Evolutionary conservation across 1,140 invertebrate species (phyloP).

Genomic region (Lysiphlebus fabarum): DNA sequence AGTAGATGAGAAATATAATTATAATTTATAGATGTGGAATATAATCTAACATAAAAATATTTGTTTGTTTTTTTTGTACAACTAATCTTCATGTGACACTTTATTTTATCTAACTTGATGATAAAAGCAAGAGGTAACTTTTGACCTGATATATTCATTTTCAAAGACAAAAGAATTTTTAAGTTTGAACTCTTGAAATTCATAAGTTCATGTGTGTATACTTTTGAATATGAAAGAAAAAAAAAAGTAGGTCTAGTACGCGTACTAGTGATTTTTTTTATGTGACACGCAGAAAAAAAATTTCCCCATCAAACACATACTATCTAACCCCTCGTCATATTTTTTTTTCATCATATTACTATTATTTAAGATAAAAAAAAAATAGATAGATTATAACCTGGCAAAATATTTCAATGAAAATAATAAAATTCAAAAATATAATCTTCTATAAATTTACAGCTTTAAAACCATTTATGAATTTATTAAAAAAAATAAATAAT

Average conservation of each 20-base stretch:
- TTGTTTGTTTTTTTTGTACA: neutral
- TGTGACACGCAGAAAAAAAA: slow-evolving; percentile 3
- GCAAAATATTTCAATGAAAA: too few relatives aligned
- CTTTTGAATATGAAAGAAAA: too few relatives aligned
- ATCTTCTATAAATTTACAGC: too few relatives aligned
- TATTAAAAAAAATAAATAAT: neutral
- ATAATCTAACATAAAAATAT: neutral
- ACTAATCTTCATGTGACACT: too few relatives aligned
- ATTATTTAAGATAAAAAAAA: slow-evolving; percentile 2
- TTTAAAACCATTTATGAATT: too few relatives aligned
- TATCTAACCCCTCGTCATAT: slow-evolving; percentile 15
- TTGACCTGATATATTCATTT: neutral
- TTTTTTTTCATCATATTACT: neutral
- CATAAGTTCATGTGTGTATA: neutral
- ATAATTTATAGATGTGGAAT: neutral
- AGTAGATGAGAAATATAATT: too few relatives aligned
- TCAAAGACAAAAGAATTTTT: neutral
- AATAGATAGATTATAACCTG: slow-evolving; percentile 16
- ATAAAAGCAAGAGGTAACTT: too few relatives aligned
- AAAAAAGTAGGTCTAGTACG: slow-evolving; percentile 4
- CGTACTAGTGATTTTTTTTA: slow-evolving; percentile 13
- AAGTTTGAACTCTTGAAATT: neutral
- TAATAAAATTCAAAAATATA: too few relatives aligned
- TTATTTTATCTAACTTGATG: too few relatives aligned
- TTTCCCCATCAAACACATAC: slow-evolving; percentile 10